Percentiles rank a stretch among this genome's conserved stretches.
Conservation (phyloP, 2,113 vertebrate genomes). For the Falco punctatus region DNA sequence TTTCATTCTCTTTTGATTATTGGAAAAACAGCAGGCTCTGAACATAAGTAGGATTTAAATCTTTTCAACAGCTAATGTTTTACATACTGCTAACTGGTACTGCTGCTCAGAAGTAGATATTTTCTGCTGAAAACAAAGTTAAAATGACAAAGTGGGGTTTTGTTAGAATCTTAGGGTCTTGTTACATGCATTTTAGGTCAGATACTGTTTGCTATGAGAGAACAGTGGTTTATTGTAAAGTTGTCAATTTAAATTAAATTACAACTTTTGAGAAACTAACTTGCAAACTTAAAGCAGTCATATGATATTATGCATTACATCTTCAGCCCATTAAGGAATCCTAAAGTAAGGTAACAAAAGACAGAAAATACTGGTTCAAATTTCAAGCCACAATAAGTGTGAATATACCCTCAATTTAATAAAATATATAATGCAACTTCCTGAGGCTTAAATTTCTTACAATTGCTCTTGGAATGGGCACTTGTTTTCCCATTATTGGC, state of each 20-base stretch:
- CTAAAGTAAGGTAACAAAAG: conserved; percentile 92
- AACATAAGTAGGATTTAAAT: conserved; percentile 56
- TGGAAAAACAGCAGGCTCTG: conserved; percentile 45
- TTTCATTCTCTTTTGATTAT: conserved; percentile 45
- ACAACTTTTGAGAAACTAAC: conserved; percentile 89
- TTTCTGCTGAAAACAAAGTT: conserved; percentile 82
- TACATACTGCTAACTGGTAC: conserved; percentile 67
- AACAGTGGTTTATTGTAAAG: conserved; percentile 86
- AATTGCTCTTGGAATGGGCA: conserved; percentile 86
- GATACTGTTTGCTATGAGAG: conserved; percentile 79
- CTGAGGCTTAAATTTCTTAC: conserved; percentile 92
- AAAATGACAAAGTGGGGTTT: conserved; percentile 76
- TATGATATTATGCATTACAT: conserved; percentile 87
- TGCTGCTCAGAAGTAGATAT: conserved; percentile 67
- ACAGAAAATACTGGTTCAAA: conserved; percentile 93
- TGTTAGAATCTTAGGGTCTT: conserved; percentile 80
- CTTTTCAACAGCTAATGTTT: conserved; percentile 55
- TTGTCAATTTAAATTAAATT: conserved; percentile 95
- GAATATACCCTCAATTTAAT: conserved; percentile 98
- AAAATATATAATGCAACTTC: conserved; percentile 95
- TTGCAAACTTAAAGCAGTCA: conserved; percentile 87
- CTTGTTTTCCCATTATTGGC: conserved; percentile 92
- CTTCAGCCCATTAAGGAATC: conserved; percentile 89
- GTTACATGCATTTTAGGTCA: conserved; percentile 84
- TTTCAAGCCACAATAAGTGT: conserved; percentile 91